Percentiles rank a stretch among this genome's conserved stretches.
Conservation (phyloP, 2,113 vertebrate genomes). For the Tragelaphus strepsiceros region DNA sequence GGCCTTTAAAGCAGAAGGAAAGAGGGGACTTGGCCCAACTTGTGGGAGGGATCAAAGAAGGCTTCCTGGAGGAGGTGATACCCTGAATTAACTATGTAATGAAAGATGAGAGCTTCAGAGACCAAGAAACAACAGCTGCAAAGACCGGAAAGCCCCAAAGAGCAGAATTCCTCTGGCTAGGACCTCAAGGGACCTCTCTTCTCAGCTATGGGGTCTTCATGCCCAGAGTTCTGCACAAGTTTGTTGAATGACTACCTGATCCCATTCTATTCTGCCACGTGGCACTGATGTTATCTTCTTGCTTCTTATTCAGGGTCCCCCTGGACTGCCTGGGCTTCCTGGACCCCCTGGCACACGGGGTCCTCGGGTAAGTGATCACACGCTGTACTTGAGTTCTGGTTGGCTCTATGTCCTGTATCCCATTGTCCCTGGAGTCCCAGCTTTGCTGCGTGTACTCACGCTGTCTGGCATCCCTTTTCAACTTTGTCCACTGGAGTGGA, state of each 20-base stretch:
- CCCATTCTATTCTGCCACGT: neutral
- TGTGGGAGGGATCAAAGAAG: neutral
- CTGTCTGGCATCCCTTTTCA: neutral
- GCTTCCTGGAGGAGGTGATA: neutral
- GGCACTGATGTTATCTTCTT: neutral
- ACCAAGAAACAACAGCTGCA: neutral
- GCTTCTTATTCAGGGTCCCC: conserved; percentile 85
- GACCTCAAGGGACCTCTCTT: neutral
- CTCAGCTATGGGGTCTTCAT: neutral
- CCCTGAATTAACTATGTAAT: neutral
- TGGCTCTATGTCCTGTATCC: neutral
- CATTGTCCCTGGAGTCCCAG: neutral
- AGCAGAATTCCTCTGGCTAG: neutral
- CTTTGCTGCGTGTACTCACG: neutral
- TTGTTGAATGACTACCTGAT: neutral
- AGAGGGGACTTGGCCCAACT: neutral
- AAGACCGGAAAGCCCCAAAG: neutral
- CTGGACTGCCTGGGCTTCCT: conserved; percentile 91
- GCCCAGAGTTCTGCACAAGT: neutral
- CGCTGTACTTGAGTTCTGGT: neutral
- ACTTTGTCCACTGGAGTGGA: neutral
- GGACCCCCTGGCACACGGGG: conserved; percentile 91
- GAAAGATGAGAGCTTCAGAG: neutral
- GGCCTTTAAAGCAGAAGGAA: neutral
- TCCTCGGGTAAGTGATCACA: conserved; percentile 86